phyloP scores from a whole-genome alignment of 2,797 vertebrate species.

The Channa striata region DNA sequence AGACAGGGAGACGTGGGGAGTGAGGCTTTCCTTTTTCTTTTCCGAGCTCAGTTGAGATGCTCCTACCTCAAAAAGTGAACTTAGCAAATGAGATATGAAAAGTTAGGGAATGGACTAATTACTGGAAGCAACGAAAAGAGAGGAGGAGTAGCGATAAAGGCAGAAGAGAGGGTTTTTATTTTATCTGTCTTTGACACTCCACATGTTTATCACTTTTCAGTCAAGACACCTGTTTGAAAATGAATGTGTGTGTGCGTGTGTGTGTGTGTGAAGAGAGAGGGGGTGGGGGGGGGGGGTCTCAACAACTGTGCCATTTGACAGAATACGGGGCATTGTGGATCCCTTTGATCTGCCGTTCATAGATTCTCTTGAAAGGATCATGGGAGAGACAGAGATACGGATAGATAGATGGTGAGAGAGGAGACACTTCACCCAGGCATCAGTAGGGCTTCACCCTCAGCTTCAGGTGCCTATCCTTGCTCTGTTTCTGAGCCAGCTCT shows the following conservation, averaged over 20 bases:
- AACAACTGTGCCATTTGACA: slow-evolving; percentile 65
- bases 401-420: slow-evolving; percentile 60
- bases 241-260: slow-evolving; percentile 38
- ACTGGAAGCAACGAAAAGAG: slow-evolving; percentile 2
- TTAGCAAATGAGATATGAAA: slow-evolving; percentile 10
- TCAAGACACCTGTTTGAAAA: slow-evolving; percentile 79
- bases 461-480: slow-evolving; percentile 81
- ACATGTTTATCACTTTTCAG: slow-evolving; percentile 69
- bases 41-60: slow-evolving; percentile 10
- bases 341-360: slow-evolving; percentile 84
- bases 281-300: slow-evolving; percentile 26
- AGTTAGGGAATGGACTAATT: slow-evolving; percentile 9
- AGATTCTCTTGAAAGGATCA: slow-evolving; percentile 84
- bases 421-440: slow-evolving; percentile 81
- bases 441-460: slow-evolving; percentile 77
- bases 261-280: background rate
- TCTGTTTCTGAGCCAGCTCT: slow-evolving; percentile 82
- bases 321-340: slow-evolving; percentile 80
- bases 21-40: slow-evolving; percentile 2
- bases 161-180: slow-evolving; percentile 38
- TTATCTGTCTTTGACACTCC: slow-evolving; percentile 35
- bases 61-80: slow-evolving; percentile 23
- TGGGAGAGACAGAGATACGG: slow-evolving; percentile 42
- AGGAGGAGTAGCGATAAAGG: slow-evolving; percentile 44
- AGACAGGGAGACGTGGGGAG: background rate